Percentiles rank a stretch among this genome's conserved stretches.
Evolutionary conservation across 2,113 vertebrate species (phyloP).

Genomic region (Gymnocephalus cernua): DNA sequence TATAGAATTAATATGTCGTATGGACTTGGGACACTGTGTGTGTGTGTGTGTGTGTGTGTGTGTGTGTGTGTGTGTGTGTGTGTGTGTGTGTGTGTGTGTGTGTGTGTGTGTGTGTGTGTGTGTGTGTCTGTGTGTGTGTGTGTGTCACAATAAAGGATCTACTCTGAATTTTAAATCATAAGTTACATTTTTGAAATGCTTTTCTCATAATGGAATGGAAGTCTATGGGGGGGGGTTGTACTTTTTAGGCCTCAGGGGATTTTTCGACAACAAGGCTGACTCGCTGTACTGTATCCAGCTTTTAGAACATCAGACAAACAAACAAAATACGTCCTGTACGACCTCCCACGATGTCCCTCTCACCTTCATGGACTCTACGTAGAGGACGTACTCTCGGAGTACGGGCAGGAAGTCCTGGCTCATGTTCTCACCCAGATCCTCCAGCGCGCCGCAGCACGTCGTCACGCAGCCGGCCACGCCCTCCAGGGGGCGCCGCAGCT

Average conservation of each 20-base stretch:
- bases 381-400: constrained; percentile 94
- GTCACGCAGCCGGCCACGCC: constrained; percentile 90
- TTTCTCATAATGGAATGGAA: too few species aligned
- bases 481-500: constrained; percentile 91
- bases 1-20: too few species aligned
- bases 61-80: too few species aligned
- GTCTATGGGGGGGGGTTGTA: background rate
- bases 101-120: too few species aligned
- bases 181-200: too few species aligned
- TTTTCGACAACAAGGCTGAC: background rate
- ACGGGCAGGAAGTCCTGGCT: constrained; percentile 96
- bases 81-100: too few species aligned
- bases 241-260: background rate
- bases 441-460: constrained; percentile 89
- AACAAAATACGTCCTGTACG: background rate
- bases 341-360: background rate
- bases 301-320: background rate
- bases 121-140: too few species aligned
- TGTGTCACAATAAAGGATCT: background rate
- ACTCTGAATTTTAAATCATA: background rate
- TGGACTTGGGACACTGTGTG: too few species aligned
- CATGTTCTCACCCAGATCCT: constrained; percentile 93
- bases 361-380: constrained; percentile 98
- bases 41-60: too few species aligned
- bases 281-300: background rate